Evolutionary conservation across 2,113 vertebrate species (phyloP), one percentile per base, ranked within the genome.

Genomic region (Clinocottus analis): DNA sequence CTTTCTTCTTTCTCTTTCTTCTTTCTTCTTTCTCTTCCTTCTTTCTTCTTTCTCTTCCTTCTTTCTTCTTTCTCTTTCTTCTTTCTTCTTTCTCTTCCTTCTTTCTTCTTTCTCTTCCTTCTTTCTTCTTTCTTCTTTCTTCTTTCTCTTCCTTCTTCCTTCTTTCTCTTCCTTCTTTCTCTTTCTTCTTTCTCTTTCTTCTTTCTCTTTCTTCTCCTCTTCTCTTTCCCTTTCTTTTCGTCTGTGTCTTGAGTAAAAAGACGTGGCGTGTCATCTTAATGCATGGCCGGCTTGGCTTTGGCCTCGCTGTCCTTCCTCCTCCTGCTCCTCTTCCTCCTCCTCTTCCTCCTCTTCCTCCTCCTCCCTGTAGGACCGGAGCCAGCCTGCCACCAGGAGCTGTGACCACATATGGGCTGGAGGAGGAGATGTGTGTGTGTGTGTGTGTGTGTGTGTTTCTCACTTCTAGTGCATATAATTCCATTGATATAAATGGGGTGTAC

Each of bases 181-280:
- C n/a, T n/a, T n/a, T n/a, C n/a, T n/a, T n/a, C n/a, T n/a, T n/a
- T n/a, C n/a, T n/a, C n/a, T n/a, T n/a, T n/a, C n/a, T n/a, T n/a
- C n/a, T n/a, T n/a, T n/a, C n/a, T n/a, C n/a, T n/a, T 75, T 79
- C 69, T 87, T 87, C 80, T 79, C 68, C 79, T 77, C 71, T 81
- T 27, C 39, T 78, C 21, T 45, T 58, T 65, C 53, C 43, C 9
- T 60, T 16, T 78, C 53, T 13, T 11, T 65, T 45, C 55, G 13
- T 75, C 59, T 74, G 35, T 37, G 31, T 27, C 9, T 68, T 41
- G 33, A 80, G 61, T 25, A 64, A 13, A 64, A 13, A 82, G 51
- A 68, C 16, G 4, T 12, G 27, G 1, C 1, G 5, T 19, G 33
- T 66, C 21, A 53, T 58, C 64, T 6, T 78, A 63, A 78, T 45